Evolutionary conservation across 1,140 invertebrate species (phyloP).

Genomic region (Homarus americanus): DNA sequence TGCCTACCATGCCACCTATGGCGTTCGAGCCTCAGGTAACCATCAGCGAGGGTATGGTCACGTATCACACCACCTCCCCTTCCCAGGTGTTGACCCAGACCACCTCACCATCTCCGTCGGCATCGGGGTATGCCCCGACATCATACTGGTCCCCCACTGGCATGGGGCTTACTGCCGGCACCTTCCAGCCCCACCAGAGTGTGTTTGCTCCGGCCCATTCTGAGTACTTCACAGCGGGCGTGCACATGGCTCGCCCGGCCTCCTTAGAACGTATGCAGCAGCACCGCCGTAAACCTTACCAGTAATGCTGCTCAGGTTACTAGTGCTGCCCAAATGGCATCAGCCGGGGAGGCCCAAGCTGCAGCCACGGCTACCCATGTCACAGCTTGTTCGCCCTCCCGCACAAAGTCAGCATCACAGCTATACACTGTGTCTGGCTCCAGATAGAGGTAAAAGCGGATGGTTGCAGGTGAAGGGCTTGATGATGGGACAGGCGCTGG

Average conservation of each 20-base stretch:
- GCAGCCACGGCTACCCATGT: neutral
- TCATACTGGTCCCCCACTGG: conserved; percentile 70
- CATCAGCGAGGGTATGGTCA: conserved; percentile 71
- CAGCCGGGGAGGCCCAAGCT: neutral
- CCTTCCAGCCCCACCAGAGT: conserved; percentile 72
- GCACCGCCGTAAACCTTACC: conserved; percentile 71
- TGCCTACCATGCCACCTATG: conserved; percentile 70
- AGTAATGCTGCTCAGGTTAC: conserved; percentile 25
- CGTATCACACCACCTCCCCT: conserved; percentile 71
- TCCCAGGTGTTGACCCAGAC: conserved; percentile 69
- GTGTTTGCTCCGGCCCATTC: conserved; percentile 71
- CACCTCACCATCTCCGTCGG: conserved; percentile 60
- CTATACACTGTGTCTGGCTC: neutral
- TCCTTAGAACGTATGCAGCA: conserved; percentile 71
- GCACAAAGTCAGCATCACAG: conserved; percentile 1
- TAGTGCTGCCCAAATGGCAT: neutral
- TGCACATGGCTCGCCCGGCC: conserved; percentile 70
- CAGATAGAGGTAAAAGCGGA: neutral
- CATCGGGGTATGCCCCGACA: conserved; percentile 65
- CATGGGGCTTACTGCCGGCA: conserved; percentile 62
- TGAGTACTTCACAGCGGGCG: conserved; percentile 70
- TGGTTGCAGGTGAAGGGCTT: neutral
- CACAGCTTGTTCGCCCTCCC: neutral
- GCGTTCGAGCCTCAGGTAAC: conserved; percentile 71
- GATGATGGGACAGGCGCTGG: neutral